phyloP scores from a whole-genome alignment of 2,797 vertebrate species.

The Typhlichthys eigenmanni region DNA sequence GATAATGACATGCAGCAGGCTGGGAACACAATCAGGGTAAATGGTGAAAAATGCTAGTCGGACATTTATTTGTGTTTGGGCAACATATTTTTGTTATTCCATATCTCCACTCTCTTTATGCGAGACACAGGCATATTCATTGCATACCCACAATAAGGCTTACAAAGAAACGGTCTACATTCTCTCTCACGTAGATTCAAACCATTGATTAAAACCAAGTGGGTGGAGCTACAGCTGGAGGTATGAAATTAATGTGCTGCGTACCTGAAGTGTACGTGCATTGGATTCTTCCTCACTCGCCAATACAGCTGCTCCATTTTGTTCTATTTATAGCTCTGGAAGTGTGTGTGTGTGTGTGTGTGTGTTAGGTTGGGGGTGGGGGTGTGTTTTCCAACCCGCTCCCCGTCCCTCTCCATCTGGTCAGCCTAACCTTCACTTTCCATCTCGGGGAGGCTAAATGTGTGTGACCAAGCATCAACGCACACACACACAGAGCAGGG shows the following conservation, averaged over 20 bases:
- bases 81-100: conserved; percentile 23
- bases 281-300: conserved; percentile 66
- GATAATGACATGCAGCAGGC: conserved; percentile 33
- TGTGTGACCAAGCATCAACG: conserved; percentile 65
- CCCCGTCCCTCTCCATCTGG: conserved; percentile 27
- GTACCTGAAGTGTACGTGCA: conserved; percentile 12
- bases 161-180: no score
- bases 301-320: conserved; percentile 80
- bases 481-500: conserved; percentile 56
- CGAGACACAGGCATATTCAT: conserved; percentile 25
- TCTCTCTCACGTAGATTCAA: conserved; percentile 41
- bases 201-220: conserved; percentile 35
- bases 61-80: conserved; percentile 18
- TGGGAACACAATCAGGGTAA: conserved; percentile 21
- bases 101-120: conserved; percentile 21
- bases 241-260: conserved; percentile 25
- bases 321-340: conserved; percentile 79
- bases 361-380: conserved; percentile 57
- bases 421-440: conserved; percentile 77
- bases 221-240: conserved; percentile 53
- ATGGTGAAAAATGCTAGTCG: conserved; percentile 22
- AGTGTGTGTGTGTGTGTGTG: conserved; percentile 23
- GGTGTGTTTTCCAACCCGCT: conserved; percentile 60
- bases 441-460: conserved; percentile 67
- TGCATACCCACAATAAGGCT: conserved; percentile 11